These are phyloP conservation scores for Limonius californicus DNA, from an alignment of 1,140 invertebrate species.

Conservation along the genomic window DNA sequence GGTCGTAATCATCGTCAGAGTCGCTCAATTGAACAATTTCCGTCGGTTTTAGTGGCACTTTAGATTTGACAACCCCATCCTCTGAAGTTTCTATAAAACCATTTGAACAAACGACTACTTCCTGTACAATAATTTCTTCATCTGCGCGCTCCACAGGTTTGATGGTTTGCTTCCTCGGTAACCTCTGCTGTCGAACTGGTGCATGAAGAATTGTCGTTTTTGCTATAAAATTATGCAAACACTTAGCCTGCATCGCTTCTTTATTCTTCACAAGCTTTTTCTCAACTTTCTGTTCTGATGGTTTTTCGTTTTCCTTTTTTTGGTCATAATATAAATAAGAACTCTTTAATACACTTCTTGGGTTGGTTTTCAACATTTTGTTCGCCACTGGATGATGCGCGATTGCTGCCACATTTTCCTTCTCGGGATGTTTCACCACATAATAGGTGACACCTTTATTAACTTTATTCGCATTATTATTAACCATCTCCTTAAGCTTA, in stretches of 20 bases:
- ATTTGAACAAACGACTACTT: slow-evolving; percentile 41
- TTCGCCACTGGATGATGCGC: background rate
- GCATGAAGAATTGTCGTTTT: slow-evolving; percentile 41
- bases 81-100: slow-evolving; percentile 35
- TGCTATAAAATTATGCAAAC: slow-evolving; percentile 41
- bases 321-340: slow-evolving; percentile 16
- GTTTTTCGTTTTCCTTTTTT: slow-evolving; percentile 12
- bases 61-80: slow-evolving; percentile 16
- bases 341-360: slow-evolving; percentile 37
- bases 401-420: slow-evolving; percentile 36
- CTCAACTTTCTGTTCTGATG: slow-evolving; percentile 22
- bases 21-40: slow-evolving; percentile 39
- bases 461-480: background rate
- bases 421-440: slow-evolving; percentile 35
- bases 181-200: slow-evolving; percentile 35
- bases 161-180: slow-evolving; percentile 42
- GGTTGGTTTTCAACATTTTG: slow-evolving; percentile 29
- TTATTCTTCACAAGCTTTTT: slow-evolving; percentile 39
- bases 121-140: slow-evolving; percentile 43
- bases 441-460: slow-evolving; percentile 24
- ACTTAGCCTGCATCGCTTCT: slow-evolving; percentile 35
- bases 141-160: slow-evolving; percentile 37
- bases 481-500: background rate
- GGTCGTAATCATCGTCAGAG: slow-evolving; percentile 37
- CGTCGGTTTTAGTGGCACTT: slow-evolving; percentile 20